Base-by-base conservation (phyloP, 2,113 vertebrate genomes). In the Choloepus hoffmanni region DNA sequence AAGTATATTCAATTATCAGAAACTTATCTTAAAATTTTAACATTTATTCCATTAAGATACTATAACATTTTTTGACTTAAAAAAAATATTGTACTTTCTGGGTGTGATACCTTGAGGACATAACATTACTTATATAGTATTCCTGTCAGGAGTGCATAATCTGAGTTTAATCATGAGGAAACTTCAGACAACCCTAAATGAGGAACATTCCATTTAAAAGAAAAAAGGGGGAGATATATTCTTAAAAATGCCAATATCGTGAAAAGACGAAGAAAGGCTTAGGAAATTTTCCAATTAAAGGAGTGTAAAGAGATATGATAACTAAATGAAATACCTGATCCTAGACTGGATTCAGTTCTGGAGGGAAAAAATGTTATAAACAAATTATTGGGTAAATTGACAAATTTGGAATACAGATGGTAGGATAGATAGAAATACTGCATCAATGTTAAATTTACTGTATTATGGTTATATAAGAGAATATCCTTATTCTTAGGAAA, bases 21-120 rank as follows among this genome's bases (percentile, higher is more conserved):
- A 89, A 23, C 67, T 89, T 70, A 79, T 96, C 85, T 96, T 78
- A 12, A 94, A 81, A 53, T 28, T 28, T 53, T 63, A 85, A 43
- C 12, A 30, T 40, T 86, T 36, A 26, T 0, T 58, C 30, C 73
- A 30, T 78, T 55, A 89, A 93, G 67, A 63, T 5, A 65, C 36
- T 48, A n/a, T 63, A 40, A 21, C n/a, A 78, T 63, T 79, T 72
- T 84, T 76, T 30, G 43, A 78, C 36, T 63, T 88, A 53, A 70
- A 92, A 92, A 45, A 74, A 76, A 58, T 19, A 11, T 45, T 8
- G 26, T 83, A 40, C 33, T 55, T 79, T 93, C 23, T 67, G 30
- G 24, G 55, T 68, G 2, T 50, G 8, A 8, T 78, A 82, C 13
- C 26, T 70, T 63, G 74, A 95, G 83, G 36, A 43, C 21, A 21